Conservation (phyloP, 2,797 vertebrate species). For the Sebastes cheni region DNA sequence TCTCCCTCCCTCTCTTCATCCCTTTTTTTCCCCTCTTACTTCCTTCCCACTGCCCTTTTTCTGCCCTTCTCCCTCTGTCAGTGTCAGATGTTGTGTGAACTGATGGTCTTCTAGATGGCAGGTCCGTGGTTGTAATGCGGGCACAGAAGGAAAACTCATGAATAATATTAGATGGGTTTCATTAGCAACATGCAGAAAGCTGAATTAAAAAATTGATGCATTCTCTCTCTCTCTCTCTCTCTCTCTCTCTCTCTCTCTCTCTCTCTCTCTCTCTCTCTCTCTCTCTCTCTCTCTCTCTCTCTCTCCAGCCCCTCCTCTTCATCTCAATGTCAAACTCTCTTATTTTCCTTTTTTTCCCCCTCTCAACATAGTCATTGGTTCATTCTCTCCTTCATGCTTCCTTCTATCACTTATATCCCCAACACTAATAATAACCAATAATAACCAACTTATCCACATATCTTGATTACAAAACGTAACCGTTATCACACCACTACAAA, state of each 20-base stretch:
- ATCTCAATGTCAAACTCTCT: conserved; percentile 12
- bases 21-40: neutral
- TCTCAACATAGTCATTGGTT: neutral
- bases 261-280: neutral
- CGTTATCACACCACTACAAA: neutral
- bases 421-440: too few species aligned
- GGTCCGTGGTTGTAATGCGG: conserved; percentile 47
- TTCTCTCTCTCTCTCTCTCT: neutral
- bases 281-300: neutral
- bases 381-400: neutral
- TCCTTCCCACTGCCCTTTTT: neutral
- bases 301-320: neutral
- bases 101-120: conserved; percentile 47
- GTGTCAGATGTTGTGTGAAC: conserved; percentile 50
- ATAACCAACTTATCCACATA: neutral
- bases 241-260: neutral
- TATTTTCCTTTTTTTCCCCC: neutral
- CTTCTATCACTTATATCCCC: neutral
- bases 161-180: conserved; percentile 73
- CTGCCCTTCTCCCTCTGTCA: neutral
- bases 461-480: neutral
- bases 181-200: conserved; percentile 50
- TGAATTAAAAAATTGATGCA: conserved; percentile 38
- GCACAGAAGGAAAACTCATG: conserved; percentile 67
- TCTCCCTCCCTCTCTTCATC: neutral